Base-by-base conservation (phyloP, 1,140 invertebrate genomes). In the Drosophila rhopaloa region DNA sequence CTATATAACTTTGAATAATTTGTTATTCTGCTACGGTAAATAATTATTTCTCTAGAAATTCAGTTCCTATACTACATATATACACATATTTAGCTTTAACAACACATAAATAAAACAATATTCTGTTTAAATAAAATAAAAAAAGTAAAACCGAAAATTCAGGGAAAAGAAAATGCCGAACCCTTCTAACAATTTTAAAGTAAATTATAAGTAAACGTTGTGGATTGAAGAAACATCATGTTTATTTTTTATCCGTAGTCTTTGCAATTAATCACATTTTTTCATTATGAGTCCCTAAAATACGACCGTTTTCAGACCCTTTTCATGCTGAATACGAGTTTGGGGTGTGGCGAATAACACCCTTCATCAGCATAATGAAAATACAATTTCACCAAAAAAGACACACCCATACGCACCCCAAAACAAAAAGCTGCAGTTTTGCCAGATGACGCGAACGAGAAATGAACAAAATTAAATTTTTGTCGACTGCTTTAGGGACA, bases 281-380 rank as follows among this genome's bases (percentile, higher is more conserved):
- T 35, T 63, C 16, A 67, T 62, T 67, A 66, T 32, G 43, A 16
- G 27, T 47, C 19, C 44, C 51, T 1, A 68, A 67, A 66, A 14
- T 24, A 37, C 37, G 10, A 48, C 16, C 9, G 11, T 35, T 19
- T 7, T 9, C 38, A n/a, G 32, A 65, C 61, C 46, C 65, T 65
- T 51, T 38, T 58, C 47, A 46, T 19, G 38, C 38, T 37, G n/a
- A 48, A 77, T 2, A 57, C 50, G 47, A 50, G 44, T 51, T 16
- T 54, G 38, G 48, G 65, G 75, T 53, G 63, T 38, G 63, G 57
- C 66, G 9, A 46, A 27, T 11, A 27, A 29, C 56, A 40, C 41
- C 66, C 41, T 67, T 71, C 60, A 65, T 79, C 81, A 83, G 60
- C 79, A 86, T 79, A 88, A 86, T 88, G 83, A 88, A 83, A 79